phyloP scores from a whole-genome alignment of 2,797 vertebrate genomes.

The Anabas testudineus region DNA sequence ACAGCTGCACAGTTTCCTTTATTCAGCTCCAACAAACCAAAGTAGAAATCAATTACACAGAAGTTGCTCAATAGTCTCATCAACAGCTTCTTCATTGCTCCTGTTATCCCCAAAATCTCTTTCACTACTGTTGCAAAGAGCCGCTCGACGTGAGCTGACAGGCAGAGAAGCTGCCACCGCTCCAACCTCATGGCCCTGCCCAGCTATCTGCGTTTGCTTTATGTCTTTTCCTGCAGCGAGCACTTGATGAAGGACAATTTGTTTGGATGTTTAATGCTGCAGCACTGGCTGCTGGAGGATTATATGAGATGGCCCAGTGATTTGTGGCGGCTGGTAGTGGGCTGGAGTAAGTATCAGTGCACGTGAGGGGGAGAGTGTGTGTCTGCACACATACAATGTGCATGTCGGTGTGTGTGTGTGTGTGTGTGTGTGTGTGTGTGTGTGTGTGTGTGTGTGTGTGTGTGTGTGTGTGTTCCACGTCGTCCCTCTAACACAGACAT shows the following conservation, averaged over 20 bases:
- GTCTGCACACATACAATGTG: slow-evolving; percentile 30
- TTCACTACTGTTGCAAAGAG: slow-evolving; percentile 37
- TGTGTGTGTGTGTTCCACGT: slow-evolving; percentile 64
- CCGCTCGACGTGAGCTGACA: slow-evolving; percentile 55
- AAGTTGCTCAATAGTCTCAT: slow-evolving; percentile 30
- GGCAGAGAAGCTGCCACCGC: slow-evolving; percentile 40
- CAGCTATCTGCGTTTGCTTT: slow-evolving; percentile 66
- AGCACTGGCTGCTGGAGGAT: slow-evolving; percentile 75
- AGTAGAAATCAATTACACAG: neutral
- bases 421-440: slow-evolving; percentile 36
- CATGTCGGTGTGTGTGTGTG: slow-evolving; percentile 24
- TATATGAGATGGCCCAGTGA: slow-evolving; percentile 80
- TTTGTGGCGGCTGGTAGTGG: slow-evolving; percentile 77
- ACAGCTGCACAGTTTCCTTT: slow-evolving; percentile 33
- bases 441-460: slow-evolving; percentile 32
- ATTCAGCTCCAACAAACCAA: slow-evolving; percentile 3
- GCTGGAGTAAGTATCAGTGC: slow-evolving; percentile 48
- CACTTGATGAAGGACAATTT: slow-evolving; percentile 79
- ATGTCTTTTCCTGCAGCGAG: slow-evolving; percentile 71
- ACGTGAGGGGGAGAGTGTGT: slow-evolving; percentile 30
- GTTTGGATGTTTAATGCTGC: slow-evolving; percentile 79
- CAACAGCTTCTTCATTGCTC: slow-evolving; percentile 40
- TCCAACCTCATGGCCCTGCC: slow-evolving; percentile 47
- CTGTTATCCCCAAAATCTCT: slow-evolving; percentile 57
- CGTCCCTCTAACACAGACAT: slow-evolving; percentile 65